A percentile compares a stretch with the other conserved stretches of the same genome.
Evolutionary conservation across 1,140 invertebrate species (phyloP).

Genomic region (Lasioglossum baleicum): DNA sequence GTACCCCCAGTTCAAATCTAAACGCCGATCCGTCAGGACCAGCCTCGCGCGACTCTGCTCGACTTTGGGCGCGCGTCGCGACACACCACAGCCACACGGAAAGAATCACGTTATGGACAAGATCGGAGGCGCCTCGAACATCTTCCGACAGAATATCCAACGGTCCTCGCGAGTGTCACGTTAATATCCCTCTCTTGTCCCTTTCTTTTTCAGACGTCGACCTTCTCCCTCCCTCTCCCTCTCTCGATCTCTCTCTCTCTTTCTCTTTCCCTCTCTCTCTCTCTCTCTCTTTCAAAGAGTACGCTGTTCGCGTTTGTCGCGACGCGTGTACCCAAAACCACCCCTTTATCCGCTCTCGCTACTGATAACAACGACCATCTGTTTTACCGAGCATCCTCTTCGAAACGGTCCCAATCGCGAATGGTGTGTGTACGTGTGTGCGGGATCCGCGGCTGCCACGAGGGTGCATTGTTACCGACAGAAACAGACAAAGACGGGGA

Average conservation of each 20-base stretch:
- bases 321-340: conserved; percentile 46
- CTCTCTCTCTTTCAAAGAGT: too few species aligned
- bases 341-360: not conserved
- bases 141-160: not conserved
- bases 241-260: not conserved
- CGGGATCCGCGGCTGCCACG: not conserved
- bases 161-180: not conserved
- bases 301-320: conserved; percentile 21
- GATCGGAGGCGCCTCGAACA: not conserved
- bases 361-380: conserved; percentile 13
- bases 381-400: not conserved
- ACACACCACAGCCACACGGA: not conserved
- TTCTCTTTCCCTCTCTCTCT: not conserved
- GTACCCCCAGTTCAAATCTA: conserved; percentile 40
- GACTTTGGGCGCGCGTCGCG: conserved; percentile 48
- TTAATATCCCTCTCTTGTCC: too few species aligned
- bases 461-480: not conserved
- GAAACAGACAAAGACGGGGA: not conserved
- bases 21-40: conserved; percentile 33
- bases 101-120: conserved; percentile 19
- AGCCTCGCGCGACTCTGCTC: conserved; percentile 15
- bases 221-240: too few species aligned
- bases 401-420: not conserved
- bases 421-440: not conserved
- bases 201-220: not conserved